These are phyloP conservation scores for Ceyx cyanopectus DNA, from an alignment of 2,113 vertebrate genomes.

Conservation along the genomic window DNA sequence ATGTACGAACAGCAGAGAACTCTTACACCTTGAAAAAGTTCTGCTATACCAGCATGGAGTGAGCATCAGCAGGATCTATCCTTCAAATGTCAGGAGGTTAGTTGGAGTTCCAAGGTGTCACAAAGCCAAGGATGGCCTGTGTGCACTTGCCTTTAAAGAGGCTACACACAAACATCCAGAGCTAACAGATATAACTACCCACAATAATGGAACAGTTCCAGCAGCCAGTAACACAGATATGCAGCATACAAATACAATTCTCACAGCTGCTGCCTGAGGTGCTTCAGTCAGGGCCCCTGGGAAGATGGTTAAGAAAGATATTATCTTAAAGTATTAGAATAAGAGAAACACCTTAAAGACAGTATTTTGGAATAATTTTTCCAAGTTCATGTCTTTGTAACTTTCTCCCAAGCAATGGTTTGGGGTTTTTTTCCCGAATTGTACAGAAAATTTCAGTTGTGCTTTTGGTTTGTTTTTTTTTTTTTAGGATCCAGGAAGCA, in stretches of 20 bases:
- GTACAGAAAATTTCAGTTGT: neutral
- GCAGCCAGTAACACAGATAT: neutral
- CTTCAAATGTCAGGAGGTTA: neutral
- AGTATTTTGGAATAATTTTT: neutral
- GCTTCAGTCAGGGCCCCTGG: neutral
- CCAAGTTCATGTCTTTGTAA: neutral
- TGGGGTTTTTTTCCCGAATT: neutral
- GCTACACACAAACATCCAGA: neutral
- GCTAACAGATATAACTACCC: neutral
- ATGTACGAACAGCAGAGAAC: neutral
- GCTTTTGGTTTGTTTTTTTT: too few species aligned
- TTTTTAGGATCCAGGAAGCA: neutral
- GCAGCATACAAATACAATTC: neutral
- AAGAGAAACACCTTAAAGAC: neutral
- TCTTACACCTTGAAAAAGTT: neutral
- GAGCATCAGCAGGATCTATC: neutral
- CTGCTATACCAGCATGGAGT: neutral
- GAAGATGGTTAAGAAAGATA: neutral
- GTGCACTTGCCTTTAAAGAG: neutral
- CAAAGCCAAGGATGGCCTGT: neutral
- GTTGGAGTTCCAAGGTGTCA: neutral
- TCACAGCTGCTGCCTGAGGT: neutral
- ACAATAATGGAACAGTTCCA: neutral
- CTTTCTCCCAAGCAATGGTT: neutral
- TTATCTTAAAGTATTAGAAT: neutral